Base-by-base conservation (phyloP, 2,113 vertebrate genomes). In the Holacanthus passer region DNA sequence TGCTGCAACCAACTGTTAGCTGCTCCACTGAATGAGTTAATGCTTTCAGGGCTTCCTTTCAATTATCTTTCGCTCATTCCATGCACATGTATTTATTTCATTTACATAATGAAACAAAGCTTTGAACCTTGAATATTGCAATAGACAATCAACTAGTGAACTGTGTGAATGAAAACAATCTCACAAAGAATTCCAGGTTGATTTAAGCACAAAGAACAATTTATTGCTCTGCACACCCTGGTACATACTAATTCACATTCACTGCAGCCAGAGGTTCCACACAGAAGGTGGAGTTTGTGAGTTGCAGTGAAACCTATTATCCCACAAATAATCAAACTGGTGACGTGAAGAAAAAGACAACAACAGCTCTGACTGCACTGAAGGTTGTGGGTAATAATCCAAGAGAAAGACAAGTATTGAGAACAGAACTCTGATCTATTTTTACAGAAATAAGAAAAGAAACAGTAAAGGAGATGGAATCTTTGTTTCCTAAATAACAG, bases 91-190 rank as follows among this genome's bases (percentile, higher is more conserved):
- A 53, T 41, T 69, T 64, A 41, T 32, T n/a, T 41, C 0, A 74
- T 64, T 69, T 66, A 0, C 52, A 62, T 81, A 75, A 78, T 63
- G 67, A 41, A 37, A 73, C 50, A 1, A 63, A 50, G 48, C 58
- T 53, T 19, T 70, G 47, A 64, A 50, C n/a, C 8, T 17, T 74
- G 31, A 27, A 47, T 53, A 27, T 65, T 48, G n/a, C n/a, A n/a
- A n/a, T 24, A 52, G 16, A 69, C 31, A 22, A 69, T 12, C 35
- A 55, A 10, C 45, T 47, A 14, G 17, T 10, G 37, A 20, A 60
- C 11, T 20, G 20, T 24, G 37, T 17, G 35, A 50, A 66, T 1
- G 13, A 6, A 52, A 64, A 52, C 14, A 48, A 50, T 31, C 48
- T 31, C n/a, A 2, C 4, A 52, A 3, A 68, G 7, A 60, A 52